Conservation (phyloP, 1,140 invertebrate genomes). For the Caerostris extrusa region DNA sequence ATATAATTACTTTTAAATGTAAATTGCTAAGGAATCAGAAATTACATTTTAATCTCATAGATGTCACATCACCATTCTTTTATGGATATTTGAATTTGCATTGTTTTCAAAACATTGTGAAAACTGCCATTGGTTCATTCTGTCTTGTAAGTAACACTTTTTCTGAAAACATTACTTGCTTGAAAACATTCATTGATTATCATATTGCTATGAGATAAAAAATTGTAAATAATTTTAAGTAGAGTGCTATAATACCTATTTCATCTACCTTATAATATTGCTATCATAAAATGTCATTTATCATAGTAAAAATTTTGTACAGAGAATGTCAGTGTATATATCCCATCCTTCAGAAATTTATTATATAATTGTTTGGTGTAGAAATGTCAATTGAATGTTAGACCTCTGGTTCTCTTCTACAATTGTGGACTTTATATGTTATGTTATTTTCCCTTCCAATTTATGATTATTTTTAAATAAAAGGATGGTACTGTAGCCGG, state of each 20-base stretch:
- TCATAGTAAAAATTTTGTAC: slow-evolving; percentile 7
- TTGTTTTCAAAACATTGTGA: neutral
- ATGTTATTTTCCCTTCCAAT: no score
- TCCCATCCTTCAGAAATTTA: slow-evolving; percentile 10
- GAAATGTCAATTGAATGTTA: neutral
- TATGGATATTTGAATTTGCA: neutral
- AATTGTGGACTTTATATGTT: no score
- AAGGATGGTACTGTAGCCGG: no score
- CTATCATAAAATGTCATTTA: neutral
- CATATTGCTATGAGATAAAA: neutral
- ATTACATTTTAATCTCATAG: neutral
- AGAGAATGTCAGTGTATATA: slow-evolving; percentile 4
- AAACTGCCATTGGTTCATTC: neutral
- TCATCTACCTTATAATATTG: neutral
- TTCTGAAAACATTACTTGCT: neutral
- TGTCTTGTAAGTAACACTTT: neutral
- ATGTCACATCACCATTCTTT: neutral
- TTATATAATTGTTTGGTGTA: neutral
- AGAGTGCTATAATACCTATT: neutral
- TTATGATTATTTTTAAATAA: no score
- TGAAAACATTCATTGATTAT: neutral
- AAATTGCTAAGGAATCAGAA: neutral
- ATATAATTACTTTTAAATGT: slow-evolving; percentile 57
- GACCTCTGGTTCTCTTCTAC: no score
- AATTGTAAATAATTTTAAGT: slow-evolving; percentile 37